Base-by-base conservation (phyloP, 2,888 invertebrate genomes). In the Anticlea derivata region DNA sequence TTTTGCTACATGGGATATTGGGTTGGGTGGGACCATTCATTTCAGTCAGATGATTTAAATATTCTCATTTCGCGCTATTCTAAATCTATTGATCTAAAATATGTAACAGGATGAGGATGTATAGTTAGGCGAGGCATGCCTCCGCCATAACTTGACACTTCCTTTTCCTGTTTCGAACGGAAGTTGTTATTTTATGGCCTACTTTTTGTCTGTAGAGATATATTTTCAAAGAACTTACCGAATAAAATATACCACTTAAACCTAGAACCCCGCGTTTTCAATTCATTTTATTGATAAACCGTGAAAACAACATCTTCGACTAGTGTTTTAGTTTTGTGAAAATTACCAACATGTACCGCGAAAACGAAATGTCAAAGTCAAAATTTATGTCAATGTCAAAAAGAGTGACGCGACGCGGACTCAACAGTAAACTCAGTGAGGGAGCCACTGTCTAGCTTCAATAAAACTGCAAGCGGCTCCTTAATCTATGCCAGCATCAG, bases 161-260 rank as follows among this genome's bases (percentile, higher is more conserved):
- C 92, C 92, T 92, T 91, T 93, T 93, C 92, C 92, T 92, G 92
- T 92, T 77, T 62, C 29, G 72, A 48, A 73, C 82, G 83, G 82
- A 83, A 82, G 78, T 83, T 66, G 58, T 56, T 60, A 57, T 58
- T 61, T 55, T 40, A 57, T 46, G 24, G 34, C 34, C 48, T 54
- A 60, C 40, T 38, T 43, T 40, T 8, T 34, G 7, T 29, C 10
- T 7, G 56, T 11, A 55, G 44, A 12, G n/a, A 27, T 13, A 29
- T 12, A 38, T 29, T 55, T 50, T 39, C 13, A 2, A 38, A 39
- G 7, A 22, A 64, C 73, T 73, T 59, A 74, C 74, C 59, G 45
- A 63, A 23, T 0, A 35, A 34, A n/a, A n/a, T n/a, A 22, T 31
- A 10, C 48, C n/a, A 33, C 31, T 31, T 33, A 29, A 40, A 17